Evolutionary conservation across 2,888 invertebrate genomes (phyloP), one percentile per base, ranked within the genome.

Genomic region (Drosophila meridionalis): DNA sequence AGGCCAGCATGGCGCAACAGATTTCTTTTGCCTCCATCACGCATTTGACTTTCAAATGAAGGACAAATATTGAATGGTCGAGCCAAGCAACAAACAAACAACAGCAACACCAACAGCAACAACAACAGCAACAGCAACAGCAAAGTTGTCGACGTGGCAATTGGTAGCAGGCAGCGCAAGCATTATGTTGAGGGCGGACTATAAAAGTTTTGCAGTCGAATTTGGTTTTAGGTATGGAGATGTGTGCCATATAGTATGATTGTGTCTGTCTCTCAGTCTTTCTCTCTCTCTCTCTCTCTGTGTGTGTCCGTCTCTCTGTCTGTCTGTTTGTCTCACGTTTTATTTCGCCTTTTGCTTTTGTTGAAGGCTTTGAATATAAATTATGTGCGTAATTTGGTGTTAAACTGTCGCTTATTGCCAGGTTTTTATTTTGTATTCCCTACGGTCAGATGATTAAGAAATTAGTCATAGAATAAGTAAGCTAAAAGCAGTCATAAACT

Each of bases 1-100:
- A 73, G 67, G 65, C 66, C 63, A 26, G 58, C 68, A 53, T 82
- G 72, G 83, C 83, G 85, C 88, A 87, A 87, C 85, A 85, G 88
- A 86, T 85, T 85, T 85, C 83, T 82, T 78, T 73, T 69, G 80
- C 87, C 78, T 80, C 88, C 86, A 82, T 78, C 58, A 89, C 86
- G 77, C 78, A 89, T 89, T 89, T 89, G 89, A 90, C 89, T 89
- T 89, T 90, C 87, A 90, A 87, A 82, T 89, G 89, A 89, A 89
- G 89, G 90, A 87, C 90, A 90, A 86, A 89, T 89, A 87, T 89
- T 89, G 79, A 77, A 81, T 72, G 84, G 80, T 64, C 73, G 80
- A 80, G 69, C 73, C 55, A 75, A 73, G 76, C 68, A 69, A 79
- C 80, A 80, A 75, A 74, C 71, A 74, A 75, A 70, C 80, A 80